Evolutionary conservation across 2,113 vertebrate genomes (phyloP).

Genomic region (Mobula hypostoma): DNA sequence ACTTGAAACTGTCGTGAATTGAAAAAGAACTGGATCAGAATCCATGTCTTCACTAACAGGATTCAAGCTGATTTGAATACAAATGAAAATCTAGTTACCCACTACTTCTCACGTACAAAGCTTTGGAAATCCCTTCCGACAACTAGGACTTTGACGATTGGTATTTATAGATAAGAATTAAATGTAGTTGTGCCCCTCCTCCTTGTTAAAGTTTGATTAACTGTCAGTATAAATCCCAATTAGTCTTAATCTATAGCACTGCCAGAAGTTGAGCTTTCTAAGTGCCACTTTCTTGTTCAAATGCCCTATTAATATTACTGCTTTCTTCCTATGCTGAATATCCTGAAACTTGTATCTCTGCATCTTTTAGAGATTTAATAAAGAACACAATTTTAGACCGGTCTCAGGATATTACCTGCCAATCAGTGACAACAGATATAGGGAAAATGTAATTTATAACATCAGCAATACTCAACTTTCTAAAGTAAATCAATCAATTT

Average conservation of each 20-base stretch:
- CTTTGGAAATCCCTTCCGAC: constrained; percentile 1
- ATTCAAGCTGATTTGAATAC: background rate
- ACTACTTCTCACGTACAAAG: background rate
- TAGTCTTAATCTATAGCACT: constrained; percentile 4
- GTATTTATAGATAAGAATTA: constrained; percentile 18
- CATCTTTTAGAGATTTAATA: background rate
- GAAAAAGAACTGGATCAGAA: background rate
- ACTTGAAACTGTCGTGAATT: background rate
- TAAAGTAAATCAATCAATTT: background rate
- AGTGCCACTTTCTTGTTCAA: background rate
- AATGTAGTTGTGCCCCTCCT: background rate
- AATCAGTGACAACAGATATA: background rate
- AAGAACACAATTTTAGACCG: background rate
- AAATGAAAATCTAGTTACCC: constrained; percentile 26
- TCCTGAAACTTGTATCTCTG: background rate
- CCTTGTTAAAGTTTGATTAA: constrained; percentile 1
- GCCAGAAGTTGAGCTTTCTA: background rate
- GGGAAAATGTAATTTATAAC: background rate
- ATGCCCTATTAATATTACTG: background rate
- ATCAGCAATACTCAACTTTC: background rate
- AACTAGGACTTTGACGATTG: background rate
- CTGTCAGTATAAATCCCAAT: background rate
- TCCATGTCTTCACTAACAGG: constrained; percentile 19
- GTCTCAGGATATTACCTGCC: background rate
- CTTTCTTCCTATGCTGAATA: background rate